Evolutionary conservation across 2,888 invertebrate genomes (phyloP), one percentile per base, ranked within the genome.

Genomic region (Drosophila testacea): DNA sequence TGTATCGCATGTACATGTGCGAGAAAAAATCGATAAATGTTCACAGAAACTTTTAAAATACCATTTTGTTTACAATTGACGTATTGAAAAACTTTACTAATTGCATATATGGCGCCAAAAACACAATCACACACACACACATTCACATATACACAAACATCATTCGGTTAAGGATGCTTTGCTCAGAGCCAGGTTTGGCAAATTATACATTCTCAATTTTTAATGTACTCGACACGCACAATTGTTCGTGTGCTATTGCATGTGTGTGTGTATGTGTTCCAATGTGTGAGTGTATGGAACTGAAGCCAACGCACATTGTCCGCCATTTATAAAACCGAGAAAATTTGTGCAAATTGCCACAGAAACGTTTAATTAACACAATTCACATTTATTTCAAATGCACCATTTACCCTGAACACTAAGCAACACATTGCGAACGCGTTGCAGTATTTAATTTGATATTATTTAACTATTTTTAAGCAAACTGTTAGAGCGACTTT

Each of bases 291-390:
- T 69, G 69, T 68, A 73, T 56, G 57, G 54, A 69, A 62, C 68
- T 78, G 67, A 86, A 86, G 84, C 86, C 86, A 86, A 86, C 88
- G 87, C 86, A 86, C 86, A 88, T 86, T 87, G 86, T 84, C 86
- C 86, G 86, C 86, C 86, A 86, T 86, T 86, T 88, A 88, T 78
- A 81, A 83, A 74, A 63, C 60, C 38, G 74, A 73, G 74, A 85
- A 85, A 86, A 83, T 73, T 76, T 79, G 42, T 34, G 50, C 39
- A 64, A 65, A 65, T 66, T 61, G 28, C 5, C 48, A 54, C 55
- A 55, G 16, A 46, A 51, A 10, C 4, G 50, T 55, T 42, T 57
- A 28, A 22, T 54, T 69, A 50, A 39, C 59, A 74, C 59, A 60
- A 62, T 56, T 52, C 48, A 61, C 60, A 62, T 59, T 57, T 55